Conservation (phyloP, 2,113 vertebrate species). For the Myrmecobius fasciatus region DNA sequence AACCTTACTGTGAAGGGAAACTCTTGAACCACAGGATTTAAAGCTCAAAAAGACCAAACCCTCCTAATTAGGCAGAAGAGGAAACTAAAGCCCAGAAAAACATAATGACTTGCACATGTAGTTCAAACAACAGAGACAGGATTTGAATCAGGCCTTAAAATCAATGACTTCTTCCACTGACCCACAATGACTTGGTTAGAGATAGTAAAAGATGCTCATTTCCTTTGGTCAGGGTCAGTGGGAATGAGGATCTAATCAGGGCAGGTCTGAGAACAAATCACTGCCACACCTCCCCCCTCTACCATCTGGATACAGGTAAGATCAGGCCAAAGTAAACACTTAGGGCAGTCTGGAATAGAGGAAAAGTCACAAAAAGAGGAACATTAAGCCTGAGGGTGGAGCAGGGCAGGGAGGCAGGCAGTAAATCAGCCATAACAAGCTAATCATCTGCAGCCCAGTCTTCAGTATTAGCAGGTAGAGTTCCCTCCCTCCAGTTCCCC, state of each 20-base stretch:
- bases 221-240: neutral
- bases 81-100: neutral
- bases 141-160: neutral
- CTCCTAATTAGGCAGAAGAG: neutral
- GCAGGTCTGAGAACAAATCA: neutral
- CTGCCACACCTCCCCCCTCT: neutral
- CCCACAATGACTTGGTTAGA: neutral
- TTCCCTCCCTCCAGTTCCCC: neutral
- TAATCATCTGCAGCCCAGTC: neutral
- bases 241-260: neutral
- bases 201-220: neutral
- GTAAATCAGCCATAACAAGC: neutral
- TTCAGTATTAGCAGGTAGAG: neutral
- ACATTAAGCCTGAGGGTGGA: neutral
- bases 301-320: neutral
- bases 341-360: neutral
- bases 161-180: conserved; percentile 1
- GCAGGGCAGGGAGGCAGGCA: neutral
- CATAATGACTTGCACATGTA: neutral
- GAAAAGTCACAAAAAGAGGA: neutral
- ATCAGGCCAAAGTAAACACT: neutral
- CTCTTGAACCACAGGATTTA: neutral
- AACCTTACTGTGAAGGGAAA: too few species aligned
- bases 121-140: too few species aligned
- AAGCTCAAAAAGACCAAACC: neutral